Base-by-base conservation (phyloP, 1,140 invertebrate genomes). In the Rhyzopertha dominica region DNA sequence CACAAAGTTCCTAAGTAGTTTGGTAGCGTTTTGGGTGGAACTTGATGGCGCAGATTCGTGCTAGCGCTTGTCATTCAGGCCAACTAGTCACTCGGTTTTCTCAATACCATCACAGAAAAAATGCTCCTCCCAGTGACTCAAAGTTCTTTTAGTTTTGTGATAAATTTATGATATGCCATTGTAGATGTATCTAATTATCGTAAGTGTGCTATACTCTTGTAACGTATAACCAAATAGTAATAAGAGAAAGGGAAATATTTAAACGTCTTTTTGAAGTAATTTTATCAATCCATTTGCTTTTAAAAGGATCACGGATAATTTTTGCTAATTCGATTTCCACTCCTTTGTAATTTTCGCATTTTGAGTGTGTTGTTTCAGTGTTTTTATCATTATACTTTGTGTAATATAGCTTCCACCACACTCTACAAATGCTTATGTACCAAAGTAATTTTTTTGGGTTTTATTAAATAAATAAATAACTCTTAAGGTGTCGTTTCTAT, bases 151-250 rank as follows among this genome's bases (percentile, higher is more conserved):
- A 20, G 44, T 49, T 42, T 56, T 53, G 48, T 58, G 53, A 60
- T 56, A 58, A 61, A 58, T 56, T 56, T 61, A 56, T 58, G 54
- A 56, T 58, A 61, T 61, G 58, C 58, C 58, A 58, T 61, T 61
- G 52, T 52, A 47, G 43, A 41, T 56, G 47, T 56, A 49, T n/a
- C n/a, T n/a, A n/a, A n/a, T n/a, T 61, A 58, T 52, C 49, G 48
- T 61, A 56, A 58, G 58, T 61, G 58, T 61, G 58, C 58, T 56
- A 49, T 53, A 55, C n/a, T n/a, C n/a, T n/a, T n/a, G n/a, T n/a
- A n/a, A n/a, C n/a, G n/a, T n/a, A n/a, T n/a, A n/a, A n/a, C n/a
- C n/a, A n/a, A n/a, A n/a, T n/a, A n/a, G n/a, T n/a, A n/a, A n/a
- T n/a, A n/a, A n/a, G n/a, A n/a, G n/a, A n/a, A n/a, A n/a, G n/a